A percentile compares a stretch with the other conserved stretches of the same genome.
These are phyloP conservation scores for Charanyca ferruginea DNA, from an alignment of 2,888 invertebrate species.

Conservation along the genomic window DNA sequence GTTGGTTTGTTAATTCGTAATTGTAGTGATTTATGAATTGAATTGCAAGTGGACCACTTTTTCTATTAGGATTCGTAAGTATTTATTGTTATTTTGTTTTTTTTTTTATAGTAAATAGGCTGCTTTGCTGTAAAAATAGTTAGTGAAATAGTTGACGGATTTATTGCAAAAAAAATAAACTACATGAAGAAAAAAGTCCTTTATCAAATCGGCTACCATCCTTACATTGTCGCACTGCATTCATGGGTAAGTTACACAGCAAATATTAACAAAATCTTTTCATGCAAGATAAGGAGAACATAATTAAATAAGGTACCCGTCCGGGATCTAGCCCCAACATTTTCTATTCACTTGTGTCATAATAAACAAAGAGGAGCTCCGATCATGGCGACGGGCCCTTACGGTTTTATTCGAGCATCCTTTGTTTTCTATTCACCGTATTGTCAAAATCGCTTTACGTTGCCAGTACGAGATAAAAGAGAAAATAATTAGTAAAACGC, in stretches of 20 bases:
- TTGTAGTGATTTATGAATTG: constrained; percentile 59
- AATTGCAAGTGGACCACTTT: constrained; percentile 69
- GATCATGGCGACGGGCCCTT: constrained; percentile 75
- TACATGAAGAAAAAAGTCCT: neutral
- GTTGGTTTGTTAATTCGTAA: constrained; percentile 50
- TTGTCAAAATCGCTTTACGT: constrained; percentile 80
- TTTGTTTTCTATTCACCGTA: constrained; percentile 79
- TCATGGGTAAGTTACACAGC: neutral
- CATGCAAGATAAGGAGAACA: constrained; percentile 10
- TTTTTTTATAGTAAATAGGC: neutral
- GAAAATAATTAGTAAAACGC: constrained; percentile 80
- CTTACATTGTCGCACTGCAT: neutral
- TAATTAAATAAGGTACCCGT: constrained; percentile 27
- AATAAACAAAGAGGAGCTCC: constrained; percentile 82
- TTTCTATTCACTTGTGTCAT: constrained; percentile 55
- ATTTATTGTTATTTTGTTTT: constrained; percentile 26
- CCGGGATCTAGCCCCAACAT: constrained; percentile 33
- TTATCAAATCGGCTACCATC: neutral
- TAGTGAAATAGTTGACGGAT: neutral
- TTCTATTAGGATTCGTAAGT: constrained; percentile 79
- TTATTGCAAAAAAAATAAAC: neutral
- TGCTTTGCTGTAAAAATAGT: neutral
- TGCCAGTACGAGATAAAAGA: constrained; percentile 79
- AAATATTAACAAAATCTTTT: neutral
- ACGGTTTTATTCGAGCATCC: constrained; percentile 79